These are phyloP conservation scores for Platycheirus rosarum DNA, from an alignment of 2,888 invertebrate species.

Conservation along the genomic window DNA sequence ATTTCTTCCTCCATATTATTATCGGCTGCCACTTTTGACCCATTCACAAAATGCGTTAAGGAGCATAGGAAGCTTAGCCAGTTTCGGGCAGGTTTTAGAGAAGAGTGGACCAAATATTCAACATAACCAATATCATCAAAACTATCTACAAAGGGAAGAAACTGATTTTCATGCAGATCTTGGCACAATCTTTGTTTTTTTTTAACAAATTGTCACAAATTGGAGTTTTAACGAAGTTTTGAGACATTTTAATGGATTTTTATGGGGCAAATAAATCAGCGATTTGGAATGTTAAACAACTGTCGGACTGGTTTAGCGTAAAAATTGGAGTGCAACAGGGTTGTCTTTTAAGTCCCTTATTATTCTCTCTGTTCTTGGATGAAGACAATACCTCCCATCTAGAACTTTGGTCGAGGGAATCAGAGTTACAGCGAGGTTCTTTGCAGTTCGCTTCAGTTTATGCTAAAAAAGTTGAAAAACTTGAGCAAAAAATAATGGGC, in stretches of 20 bases:
- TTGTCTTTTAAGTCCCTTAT: constrained; percentile 1
- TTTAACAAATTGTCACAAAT: constrained; percentile 8
- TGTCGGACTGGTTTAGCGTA: constrained; percentile 5
- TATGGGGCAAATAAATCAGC: not conserved
- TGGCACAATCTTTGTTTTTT: too few species aligned
- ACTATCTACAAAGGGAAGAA: too few species aligned
- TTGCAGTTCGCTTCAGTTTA: constrained; percentile 1
- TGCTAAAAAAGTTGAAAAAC: constrained; percentile 1
- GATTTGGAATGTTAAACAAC: constrained; percentile 9
- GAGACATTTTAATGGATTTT: not conserved
- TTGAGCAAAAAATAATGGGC: not conserved
- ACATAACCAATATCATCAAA: too few species aligned
- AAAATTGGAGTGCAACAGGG: constrained; percentile 11
- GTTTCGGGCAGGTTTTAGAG: too few species aligned
- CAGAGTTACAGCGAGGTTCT: not conserved
- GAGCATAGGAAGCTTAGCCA: too few species aligned
- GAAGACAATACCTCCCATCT: too few species aligned
- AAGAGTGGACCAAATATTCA: too few species aligned
- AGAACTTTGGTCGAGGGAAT: not conserved
- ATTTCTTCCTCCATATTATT: too few species aligned
- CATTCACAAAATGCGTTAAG: too few species aligned
- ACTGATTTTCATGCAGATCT: too few species aligned
- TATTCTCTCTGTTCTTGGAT: not conserved
- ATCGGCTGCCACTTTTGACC: too few species aligned
- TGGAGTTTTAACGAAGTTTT: constrained; percentile 12